Base-by-base conservation (phyloP, 2,113 vertebrate species). In the Oostethus manadensis region DNA sequence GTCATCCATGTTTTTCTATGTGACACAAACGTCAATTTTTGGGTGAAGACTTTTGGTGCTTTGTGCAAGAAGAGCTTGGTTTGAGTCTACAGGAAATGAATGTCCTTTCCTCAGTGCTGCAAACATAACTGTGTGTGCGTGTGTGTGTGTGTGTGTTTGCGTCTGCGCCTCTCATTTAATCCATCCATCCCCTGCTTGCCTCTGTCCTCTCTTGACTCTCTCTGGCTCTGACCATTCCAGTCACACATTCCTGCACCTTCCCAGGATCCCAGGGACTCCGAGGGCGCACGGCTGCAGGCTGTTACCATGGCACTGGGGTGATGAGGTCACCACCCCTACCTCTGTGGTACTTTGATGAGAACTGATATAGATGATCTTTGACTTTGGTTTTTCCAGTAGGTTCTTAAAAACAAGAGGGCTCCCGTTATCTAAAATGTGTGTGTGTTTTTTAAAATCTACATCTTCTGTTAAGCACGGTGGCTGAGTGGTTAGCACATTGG, bases 211-310 rank as follows among this genome's bases (percentile, higher is more conserved):
- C 44, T 42, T 59, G 48, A 58, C 22, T 55, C 58, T 58, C 62
- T 10, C 26, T 38, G 62, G 53, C 75, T 42, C 2, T 51, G 22
- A 33, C 23, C 62, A 73, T 74, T 79, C 77, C 22, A 47, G 61
- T 49, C 60, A 17, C 70, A 64, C 76, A 84, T 82, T 82, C 80
- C 74, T 79, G 46, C 81, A 73, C 65, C 80, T 84, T 86, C 82
- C 77, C 80, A 82, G 71, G 80, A 79, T 82, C 79, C 58, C 40
- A 1, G 44, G 71, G 71, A 75, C 74, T 78, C 64, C 56, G 66
- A 77, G 29, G 33, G 76, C 77, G 69, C 77, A 80, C n/a, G 65
- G 68, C 83, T 69, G 57, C 60, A 61, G 81, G 82, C 74, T 48
- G 73, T 83, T 73, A 50, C 81, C 70, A 80, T 74, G 73, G 76